phyloP scores from a whole-genome alignment of 1,140 invertebrate species.

The Periplaneta americana region DNA sequence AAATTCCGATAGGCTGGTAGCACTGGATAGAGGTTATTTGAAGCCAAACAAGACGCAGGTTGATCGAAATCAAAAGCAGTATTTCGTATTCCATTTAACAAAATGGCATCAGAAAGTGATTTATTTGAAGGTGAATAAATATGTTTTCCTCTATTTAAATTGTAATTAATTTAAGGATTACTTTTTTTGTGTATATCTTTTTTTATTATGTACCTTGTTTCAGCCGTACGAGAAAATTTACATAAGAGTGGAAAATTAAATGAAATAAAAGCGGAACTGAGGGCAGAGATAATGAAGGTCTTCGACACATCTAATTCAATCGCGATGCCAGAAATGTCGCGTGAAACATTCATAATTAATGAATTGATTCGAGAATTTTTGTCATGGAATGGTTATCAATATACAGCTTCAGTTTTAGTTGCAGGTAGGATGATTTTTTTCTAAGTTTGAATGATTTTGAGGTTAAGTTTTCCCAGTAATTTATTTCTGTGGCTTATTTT shows the following conservation, averaged over 20 bases:
- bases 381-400: constrained; percentile 44
- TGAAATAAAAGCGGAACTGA: constrained; percentile 40
- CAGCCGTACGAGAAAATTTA: constrained; percentile 40
- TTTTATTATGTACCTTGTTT: background rate
- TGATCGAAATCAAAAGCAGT: too few relatives aligned
- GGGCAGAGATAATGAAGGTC: constrained; percentile 38
- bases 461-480: background rate
- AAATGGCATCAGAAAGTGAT: background rate
- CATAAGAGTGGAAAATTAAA: constrained; percentile 36
- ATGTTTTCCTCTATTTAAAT: background rate
- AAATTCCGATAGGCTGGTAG: too few relatives aligned
- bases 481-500: too few relatives aligned
- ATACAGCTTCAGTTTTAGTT: constrained; percentile 35
- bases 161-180: background rate
- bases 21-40: too few relatives aligned
- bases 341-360: constrained; percentile 37
- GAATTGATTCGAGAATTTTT: constrained; percentile 43
- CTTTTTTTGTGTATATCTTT: too few relatives aligned
- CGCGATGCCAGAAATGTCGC: constrained; percentile 27
- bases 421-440: constrained; percentile 30
- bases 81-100: background rate
- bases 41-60: too few relatives aligned
- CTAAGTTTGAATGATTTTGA: background rate
- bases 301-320: constrained; percentile 27
- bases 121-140: background rate